phyloP scores from a whole-genome alignment of 2,888 invertebrate genomes.

The Podabrus alpinus region DNA sequence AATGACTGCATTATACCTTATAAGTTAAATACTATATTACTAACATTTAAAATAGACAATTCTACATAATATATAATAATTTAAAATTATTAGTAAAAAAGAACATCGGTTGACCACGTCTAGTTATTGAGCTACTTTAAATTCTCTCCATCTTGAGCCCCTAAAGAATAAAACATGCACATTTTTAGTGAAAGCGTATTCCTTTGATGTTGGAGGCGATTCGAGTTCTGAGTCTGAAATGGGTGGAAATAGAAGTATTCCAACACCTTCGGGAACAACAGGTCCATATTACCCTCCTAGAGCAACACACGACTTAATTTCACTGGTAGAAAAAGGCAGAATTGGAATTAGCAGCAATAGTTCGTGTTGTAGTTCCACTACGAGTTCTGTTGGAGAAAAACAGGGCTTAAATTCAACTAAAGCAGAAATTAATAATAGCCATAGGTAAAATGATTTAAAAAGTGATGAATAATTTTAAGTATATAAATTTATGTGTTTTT shows the following conservation, averaged over 20 bases:
- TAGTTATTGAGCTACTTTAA: neutral
- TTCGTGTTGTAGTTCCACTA: conserved; percentile 61
- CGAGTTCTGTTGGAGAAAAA: conserved; percentile 58
- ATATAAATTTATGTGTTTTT: conserved; percentile 4
- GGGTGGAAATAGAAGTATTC: conserved; percentile 45
- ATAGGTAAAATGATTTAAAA: conserved; percentile 15
- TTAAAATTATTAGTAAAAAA: too few relatives aligned
- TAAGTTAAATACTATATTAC: too few relatives aligned
- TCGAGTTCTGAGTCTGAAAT: conserved; percentile 77
- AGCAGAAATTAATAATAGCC: conserved; percentile 42
- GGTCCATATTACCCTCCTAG: conserved; percentile 52
- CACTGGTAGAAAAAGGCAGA: conserved; percentile 59
- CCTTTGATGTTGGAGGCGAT: conserved; percentile 65
- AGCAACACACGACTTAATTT: conserved; percentile 55
- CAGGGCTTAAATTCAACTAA: conserved; percentile 45
- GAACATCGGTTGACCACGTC: too few relatives aligned
- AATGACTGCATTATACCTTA: too few relatives aligned
- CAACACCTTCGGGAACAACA: conserved; percentile 53
- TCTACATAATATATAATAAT: too few relatives aligned
- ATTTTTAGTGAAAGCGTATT: conserved; percentile 61
- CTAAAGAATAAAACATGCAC: neutral
- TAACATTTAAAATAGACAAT: too few relatives aligned
- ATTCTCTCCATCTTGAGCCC: neutral
- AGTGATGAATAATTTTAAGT: neutral
- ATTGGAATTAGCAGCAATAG: conserved; percentile 56